phyloP scores from a whole-genome alignment of 1,140 invertebrate genomes.

The Planococcus citri region DNA sequence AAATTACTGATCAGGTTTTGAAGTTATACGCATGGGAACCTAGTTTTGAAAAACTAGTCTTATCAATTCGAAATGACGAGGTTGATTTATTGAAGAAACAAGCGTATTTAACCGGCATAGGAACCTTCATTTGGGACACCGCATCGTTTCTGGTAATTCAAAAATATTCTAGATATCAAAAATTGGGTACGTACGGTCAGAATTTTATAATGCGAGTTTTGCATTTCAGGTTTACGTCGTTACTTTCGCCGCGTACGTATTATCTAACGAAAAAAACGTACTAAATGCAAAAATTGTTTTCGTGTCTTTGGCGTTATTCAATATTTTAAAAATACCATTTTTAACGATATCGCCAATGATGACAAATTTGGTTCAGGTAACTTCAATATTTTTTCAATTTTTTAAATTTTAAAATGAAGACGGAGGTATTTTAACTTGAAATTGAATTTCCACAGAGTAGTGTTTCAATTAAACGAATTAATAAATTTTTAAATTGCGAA shows the following conservation, averaged over 20 bases:
- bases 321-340: slow-evolving; percentile 88
- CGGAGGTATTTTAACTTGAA: neutral
- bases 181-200: neutral
- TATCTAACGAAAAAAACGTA: slow-evolving; percentile 66
- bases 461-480: slow-evolving; percentile 46
- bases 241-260: slow-evolving; percentile 81
- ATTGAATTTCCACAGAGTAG: slow-evolving; percentile 30
- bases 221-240: slow-evolving; percentile 66
- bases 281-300: slow-evolving; percentile 85
- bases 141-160: slow-evolving; percentile 82
- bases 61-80: slow-evolving; percentile 71
- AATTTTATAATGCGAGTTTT: slow-evolving; percentile 24
- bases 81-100: slow-evolving; percentile 68
- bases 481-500: slow-evolving; percentile 79
- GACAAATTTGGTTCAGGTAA: slow-evolving; percentile 71
- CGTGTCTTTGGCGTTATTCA: slow-evolving; percentile 94
- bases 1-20: slow-evolving; percentile 43
- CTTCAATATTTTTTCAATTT: neutral
- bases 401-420: neutral
- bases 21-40: slow-evolving; percentile 87
- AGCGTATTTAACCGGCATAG: slow-evolving; percentile 76
- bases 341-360: slow-evolving; percentile 32
- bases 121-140: slow-evolving; percentile 88
- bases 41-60: slow-evolving; percentile 71
- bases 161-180: neutral